Conservation (phyloP, 1,140 invertebrate species). For the Arctopsyche grandis region DNA sequence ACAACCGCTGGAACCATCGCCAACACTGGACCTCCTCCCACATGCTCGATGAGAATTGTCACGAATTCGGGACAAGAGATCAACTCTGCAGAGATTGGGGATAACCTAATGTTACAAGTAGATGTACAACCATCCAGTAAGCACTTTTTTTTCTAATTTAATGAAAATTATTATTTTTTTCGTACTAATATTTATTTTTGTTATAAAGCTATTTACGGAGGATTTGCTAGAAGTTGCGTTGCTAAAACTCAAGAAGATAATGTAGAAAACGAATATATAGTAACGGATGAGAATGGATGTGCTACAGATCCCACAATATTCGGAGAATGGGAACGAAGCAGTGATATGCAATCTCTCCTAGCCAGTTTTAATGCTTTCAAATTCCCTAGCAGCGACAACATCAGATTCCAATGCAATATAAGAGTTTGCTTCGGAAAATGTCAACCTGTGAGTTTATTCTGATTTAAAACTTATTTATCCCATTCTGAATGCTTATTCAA, state of each 20-base stretch:
- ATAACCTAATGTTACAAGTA: conserved; percentile 89
- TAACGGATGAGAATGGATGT: conserved; percentile 94
- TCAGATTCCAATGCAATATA: conserved; percentile 96
- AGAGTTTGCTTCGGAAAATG: conserved; percentile 94
- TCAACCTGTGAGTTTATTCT: conserved; percentile 80
- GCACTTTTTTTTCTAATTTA: conserved; percentile 61
- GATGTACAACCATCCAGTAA: conserved; percentile 91
- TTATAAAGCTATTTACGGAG: conserved; percentile 88
- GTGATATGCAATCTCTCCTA: conserved; percentile 82
- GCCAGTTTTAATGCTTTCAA: conserved; percentile 95
- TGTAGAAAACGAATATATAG: conserved; percentile 89
- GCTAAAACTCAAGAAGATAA: conserved; percentile 92
- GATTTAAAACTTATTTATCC: too few species aligned
- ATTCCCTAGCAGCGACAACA: conserved; percentile 94
- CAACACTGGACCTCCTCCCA: conserved; percentile 93
- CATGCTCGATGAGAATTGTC: conserved; percentile 91
- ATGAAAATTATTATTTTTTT: conserved; percentile 12
- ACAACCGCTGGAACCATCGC: conserved; percentile 95
- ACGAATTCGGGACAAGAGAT: conserved; percentile 88
- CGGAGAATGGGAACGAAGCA: conserved; percentile 91
- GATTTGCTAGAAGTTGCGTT: conserved; percentile 91
- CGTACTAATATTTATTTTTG: conserved; percentile 30
- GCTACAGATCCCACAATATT: conserved; percentile 93
- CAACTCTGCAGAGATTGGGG: conserved; percentile 90
- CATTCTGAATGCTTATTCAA: background rate